Conservation (phyloP, 2,797 vertebrate genomes). For the Enoplosus armatus region DNA sequence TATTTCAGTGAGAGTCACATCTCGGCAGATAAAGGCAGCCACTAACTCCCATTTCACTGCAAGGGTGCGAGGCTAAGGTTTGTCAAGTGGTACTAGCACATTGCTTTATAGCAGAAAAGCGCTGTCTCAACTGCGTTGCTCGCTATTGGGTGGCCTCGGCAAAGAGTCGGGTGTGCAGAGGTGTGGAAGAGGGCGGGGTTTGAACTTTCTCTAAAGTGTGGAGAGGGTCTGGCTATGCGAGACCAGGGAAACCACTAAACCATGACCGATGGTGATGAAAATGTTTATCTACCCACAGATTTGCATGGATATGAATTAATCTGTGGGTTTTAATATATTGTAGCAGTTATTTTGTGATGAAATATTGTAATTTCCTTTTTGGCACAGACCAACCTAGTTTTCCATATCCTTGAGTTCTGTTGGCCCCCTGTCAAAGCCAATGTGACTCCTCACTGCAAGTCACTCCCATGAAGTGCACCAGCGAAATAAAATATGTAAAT, state of each 20-base stretch:
- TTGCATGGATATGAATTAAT: background rate
- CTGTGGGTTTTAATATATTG: constrained; percentile 17
- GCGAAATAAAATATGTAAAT: constrained; percentile 51
- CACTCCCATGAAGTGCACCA: constrained; percentile 48
- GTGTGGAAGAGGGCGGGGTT: no score
- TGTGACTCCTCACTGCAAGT: constrained; percentile 48
- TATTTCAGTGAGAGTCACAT: constrained; percentile 9
- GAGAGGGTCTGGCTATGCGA: no score
- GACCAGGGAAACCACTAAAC: background rate
- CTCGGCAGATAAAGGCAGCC: background rate
- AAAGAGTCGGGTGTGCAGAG: no score
- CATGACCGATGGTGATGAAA: background rate
- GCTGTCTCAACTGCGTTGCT: no score
- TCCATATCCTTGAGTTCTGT: constrained; percentile 36
- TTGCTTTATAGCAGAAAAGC: no score
- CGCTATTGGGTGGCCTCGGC: no score
- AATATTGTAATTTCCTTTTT: constrained; percentile 30
- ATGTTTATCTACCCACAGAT: background rate
- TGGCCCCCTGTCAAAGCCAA: constrained; percentile 57
- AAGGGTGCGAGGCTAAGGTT: background rate
- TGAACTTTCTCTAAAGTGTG: no score
- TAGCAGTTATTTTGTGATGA: constrained; percentile 23
- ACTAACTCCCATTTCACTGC: background rate
- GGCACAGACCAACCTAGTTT: constrained; percentile 31
- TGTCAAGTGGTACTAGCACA: background rate